Conservation (phyloP, 2,113 vertebrate species). For the Theristicus caerulescens region DNA sequence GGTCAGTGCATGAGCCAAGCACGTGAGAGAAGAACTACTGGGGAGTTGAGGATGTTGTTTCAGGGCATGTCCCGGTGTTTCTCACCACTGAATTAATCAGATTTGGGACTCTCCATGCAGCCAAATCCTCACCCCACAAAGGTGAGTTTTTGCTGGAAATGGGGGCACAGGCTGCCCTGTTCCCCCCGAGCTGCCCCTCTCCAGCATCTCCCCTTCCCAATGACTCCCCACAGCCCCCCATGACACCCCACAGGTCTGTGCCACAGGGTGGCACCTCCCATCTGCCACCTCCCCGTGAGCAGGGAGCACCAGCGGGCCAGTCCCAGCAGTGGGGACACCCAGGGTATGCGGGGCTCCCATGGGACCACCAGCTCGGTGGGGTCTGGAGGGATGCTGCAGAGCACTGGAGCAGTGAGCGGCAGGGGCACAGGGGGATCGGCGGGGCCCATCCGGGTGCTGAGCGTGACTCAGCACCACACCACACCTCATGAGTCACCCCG, state of each 20-base stretch:
- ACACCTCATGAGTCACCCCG: constrained; percentile 53
- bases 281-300: rapidly evolving
- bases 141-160: background rate
- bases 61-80: rapidly evolving
- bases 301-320: background rate
- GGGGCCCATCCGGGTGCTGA: background rate
- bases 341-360: rapidly evolving
- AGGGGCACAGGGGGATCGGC: background rate
- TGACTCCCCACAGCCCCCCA: rapidly evolving
- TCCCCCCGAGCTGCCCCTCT: background rate
- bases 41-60: rapidly evolving
- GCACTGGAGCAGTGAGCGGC: rapidly evolving
- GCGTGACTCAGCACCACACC: constrained; percentile 17
- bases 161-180: background rate
- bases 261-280: background rate
- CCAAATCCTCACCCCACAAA: background rate
- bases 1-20: background rate
- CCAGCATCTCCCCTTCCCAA: background rate
- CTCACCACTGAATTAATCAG: background rate
- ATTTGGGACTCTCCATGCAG: background rate
- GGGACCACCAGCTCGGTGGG: background rate
- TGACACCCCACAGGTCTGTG: background rate
- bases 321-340: background rate
- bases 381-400: rapidly evolving
- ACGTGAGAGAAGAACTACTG: background rate